Percentiles rank a stretch among this genome's conserved stretches.
Conservation (phyloP, 2,113 vertebrate species). For the Suricata suricatta region DNA sequence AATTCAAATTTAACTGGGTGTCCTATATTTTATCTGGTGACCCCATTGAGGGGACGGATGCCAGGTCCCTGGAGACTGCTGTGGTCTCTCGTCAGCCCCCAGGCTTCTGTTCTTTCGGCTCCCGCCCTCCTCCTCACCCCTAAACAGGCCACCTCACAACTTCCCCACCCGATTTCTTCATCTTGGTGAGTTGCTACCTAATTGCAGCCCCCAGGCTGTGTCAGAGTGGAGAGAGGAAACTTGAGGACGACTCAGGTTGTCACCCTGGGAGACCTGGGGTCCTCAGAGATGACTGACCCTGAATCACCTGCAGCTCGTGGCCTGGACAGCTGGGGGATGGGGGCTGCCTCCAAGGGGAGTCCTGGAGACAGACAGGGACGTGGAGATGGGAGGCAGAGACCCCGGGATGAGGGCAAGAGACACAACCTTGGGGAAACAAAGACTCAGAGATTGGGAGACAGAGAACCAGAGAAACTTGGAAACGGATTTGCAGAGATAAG, state of each 20-base stretch:
- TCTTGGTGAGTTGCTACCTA: not conserved
- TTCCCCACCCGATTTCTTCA: slow-evolving; percentile 49
- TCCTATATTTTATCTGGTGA: not conserved
- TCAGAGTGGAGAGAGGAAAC: slow-evolving; percentile 29
- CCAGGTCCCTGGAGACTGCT: not conserved
- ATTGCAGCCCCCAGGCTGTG: not conserved
- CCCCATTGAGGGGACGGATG: not conserved
- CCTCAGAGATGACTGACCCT: not conserved
- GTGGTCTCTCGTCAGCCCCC: not conserved
- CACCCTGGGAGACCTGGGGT: not conserved
- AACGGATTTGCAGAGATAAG: not conserved
- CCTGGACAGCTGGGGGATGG: not conserved
- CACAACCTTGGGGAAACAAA: not conserved
- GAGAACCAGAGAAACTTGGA: not conserved
- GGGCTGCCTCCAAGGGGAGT: not conserved
- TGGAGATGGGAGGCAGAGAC: not conserved
- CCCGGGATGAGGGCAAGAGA: not conserved
- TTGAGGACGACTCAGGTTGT: not conserved
- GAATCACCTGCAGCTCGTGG: not conserved
- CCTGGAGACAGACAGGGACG: not conserved
- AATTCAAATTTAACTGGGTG: not conserved
- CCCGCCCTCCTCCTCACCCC: not conserved
- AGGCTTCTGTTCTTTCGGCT: not conserved
- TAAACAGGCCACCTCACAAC: slow-evolving; percentile 41
- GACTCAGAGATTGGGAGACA: not conserved